These are phyloP conservation scores for Serrognathus titanus DNA, from an alignment of 2,888 invertebrate species.

Conservation along the genomic window DNA sequence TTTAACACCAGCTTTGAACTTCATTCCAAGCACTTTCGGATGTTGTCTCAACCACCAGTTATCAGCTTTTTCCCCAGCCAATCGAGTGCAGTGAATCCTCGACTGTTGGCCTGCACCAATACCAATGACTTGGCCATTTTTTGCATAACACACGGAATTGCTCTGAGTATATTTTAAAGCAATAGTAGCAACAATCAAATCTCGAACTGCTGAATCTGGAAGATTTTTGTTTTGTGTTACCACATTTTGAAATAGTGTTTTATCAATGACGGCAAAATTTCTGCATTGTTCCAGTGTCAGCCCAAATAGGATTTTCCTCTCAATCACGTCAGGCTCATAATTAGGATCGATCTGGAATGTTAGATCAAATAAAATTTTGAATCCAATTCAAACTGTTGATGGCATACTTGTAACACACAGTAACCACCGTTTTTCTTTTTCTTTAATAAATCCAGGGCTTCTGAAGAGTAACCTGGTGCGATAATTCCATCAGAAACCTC, in stretches of 20 bases:
- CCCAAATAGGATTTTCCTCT: constrained; percentile 82
- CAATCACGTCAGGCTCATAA: constrained; percentile 77
- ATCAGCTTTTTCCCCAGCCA: constrained; percentile 96
- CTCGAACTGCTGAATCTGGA: constrained; percentile 74
- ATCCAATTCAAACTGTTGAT: not conserved
- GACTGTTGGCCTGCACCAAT: constrained; percentile 99
- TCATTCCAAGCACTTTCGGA: constrained; percentile 77
- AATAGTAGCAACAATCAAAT: constrained; percentile 92
- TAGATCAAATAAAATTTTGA: not conserved
- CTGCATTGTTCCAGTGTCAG: constrained; percentile 82
- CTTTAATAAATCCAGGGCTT: constrained; percentile 79
- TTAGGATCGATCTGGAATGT: constrained; percentile 71
- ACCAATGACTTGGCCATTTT: constrained; percentile 88
- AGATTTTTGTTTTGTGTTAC: constrained; percentile 69
- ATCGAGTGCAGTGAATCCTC: constrained; percentile 94
- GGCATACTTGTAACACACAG: constrained; percentile 72
- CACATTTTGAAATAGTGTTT: constrained; percentile 74
- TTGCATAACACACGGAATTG: constrained; percentile 96
- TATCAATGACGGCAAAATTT: constrained; percentile 82
- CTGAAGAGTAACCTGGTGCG: constrained; percentile 84
- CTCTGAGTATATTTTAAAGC: constrained; percentile 98
- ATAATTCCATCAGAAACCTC: constrained; percentile 98
- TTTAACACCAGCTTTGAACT: constrained; percentile 81
- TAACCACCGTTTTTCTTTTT: constrained; percentile 95
- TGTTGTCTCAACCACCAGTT: constrained; percentile 98